These are phyloP conservation scores for Bagarius yarrelli DNA, from an alignment of 2,113 vertebrate species.

Conservation along the genomic window DNA sequence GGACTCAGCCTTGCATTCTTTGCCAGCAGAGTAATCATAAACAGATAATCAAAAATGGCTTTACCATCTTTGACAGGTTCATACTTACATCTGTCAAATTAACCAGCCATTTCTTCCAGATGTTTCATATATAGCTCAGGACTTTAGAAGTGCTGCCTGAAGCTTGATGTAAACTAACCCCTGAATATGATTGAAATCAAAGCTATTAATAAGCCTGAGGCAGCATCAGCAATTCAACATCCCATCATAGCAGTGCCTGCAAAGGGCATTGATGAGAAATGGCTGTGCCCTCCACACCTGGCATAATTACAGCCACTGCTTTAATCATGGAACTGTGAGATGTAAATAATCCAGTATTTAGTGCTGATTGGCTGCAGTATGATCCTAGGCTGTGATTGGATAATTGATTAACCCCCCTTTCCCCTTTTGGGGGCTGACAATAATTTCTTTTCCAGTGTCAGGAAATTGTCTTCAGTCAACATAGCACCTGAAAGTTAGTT, in stretches of 20 bases:
- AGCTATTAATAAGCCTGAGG: slow-evolving; percentile 23
- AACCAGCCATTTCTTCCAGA: neutral
- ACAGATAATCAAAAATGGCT: slow-evolving; percentile 9
- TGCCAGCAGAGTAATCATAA: neutral
- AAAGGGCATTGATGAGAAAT: slow-evolving; percentile 24
- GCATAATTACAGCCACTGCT: slow-evolving; percentile 27
- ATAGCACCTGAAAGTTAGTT: too few species aligned
- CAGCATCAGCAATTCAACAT: slow-evolving; percentile 13
- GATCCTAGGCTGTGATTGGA: slow-evolving; percentile 24
- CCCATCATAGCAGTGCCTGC: slow-evolving; percentile 10
- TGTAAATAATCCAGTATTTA: slow-evolving; percentile 2
- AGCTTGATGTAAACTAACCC: slow-evolving; percentile 4
- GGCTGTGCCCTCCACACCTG: neutral
- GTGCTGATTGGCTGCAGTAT: slow-evolving; percentile 15
- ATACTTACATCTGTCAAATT: slow-evolving; percentile 30
- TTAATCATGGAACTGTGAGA: slow-evolving; percentile 19
- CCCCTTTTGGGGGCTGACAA: neutral
- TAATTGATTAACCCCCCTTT: too few species aligned
- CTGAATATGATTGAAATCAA: slow-evolving; percentile 11
- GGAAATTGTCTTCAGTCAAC: too few species aligned
- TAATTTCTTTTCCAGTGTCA: too few species aligned
- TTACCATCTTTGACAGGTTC: slow-evolving; percentile 30
- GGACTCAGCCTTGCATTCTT: neutral
- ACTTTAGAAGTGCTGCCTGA: neutral
- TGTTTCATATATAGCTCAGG: slow-evolving; percentile 9